Conservation (phyloP, 2,888 invertebrate genomes). For the Tanaodytes sp. region DNA sequence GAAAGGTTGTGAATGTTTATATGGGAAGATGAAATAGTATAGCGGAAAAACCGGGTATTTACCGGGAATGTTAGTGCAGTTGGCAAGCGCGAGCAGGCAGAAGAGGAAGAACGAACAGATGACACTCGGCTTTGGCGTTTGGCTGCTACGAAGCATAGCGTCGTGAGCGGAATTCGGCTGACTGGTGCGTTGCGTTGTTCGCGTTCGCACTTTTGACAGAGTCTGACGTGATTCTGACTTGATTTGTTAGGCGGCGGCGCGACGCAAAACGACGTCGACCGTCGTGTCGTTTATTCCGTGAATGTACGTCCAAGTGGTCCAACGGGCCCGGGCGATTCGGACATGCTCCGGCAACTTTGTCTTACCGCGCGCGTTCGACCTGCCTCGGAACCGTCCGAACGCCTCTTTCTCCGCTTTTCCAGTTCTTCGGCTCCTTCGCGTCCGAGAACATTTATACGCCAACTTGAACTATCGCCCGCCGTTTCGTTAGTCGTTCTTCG, state of each 20-base stretch:
- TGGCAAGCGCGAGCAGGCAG: constrained; percentile 58
- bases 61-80: constrained; percentile 34
- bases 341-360: constrained; percentile 26
- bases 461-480: constrained; percentile 10
- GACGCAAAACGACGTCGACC: too few species aligned
- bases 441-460: constrained; percentile 33
- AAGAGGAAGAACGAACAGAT: constrained; percentile 59
- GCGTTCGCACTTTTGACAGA: too few species aligned
- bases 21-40: too few species aligned
- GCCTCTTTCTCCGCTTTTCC: constrained; percentile 23
- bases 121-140: constrained; percentile 64
- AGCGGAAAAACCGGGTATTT: constrained; percentile 34
- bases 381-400: constrained; percentile 13
- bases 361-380: constrained; percentile 27
- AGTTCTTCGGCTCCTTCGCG: background rate
- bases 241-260: too few species aligned
- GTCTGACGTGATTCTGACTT: too few species aligned
- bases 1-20: too few species aligned
- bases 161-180: constrained; percentile 62
- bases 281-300: constrained; percentile 8
- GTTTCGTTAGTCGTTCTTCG: constrained; percentile 1
- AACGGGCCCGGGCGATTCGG: constrained; percentile 22
- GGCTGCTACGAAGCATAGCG: constrained; percentile 69
- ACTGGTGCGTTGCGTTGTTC: constrained; percentile 20
- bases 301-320: background rate